Base-by-base conservation (phyloP, 2,888 invertebrate genomes). In the Leptinotarsa rubiginosa region DNA sequence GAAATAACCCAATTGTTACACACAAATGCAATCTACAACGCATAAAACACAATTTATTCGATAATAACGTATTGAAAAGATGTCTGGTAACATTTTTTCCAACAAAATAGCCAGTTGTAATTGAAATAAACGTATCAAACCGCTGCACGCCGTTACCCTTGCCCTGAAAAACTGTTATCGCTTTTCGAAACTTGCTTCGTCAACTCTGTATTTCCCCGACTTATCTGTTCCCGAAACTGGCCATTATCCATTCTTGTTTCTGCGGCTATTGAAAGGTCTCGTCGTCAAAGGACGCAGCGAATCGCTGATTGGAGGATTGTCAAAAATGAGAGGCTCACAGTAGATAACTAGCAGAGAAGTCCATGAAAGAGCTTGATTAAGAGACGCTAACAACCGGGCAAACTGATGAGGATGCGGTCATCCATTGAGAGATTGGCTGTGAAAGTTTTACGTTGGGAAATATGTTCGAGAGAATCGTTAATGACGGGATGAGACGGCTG, bases 251-350 rank as follows among this genome's bases (percentile, higher is more conserved):
- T 52, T 18, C 18, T 18, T 2, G 18, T 22, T 20, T 22, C 25
- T 22, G 22, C 41, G 13, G 62, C 62, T 41, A 62, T 62, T 62
- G 62, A 41, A 41, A 62, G 41, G 41, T 59, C 62, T 41, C 41
- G n/a, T 4, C 62, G 62, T 62, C 62, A 31, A 31, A 62, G 41
- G 31, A 62, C 31, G 71, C 71, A 59, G 64, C 66, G 70, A 70
- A 70, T 50, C 65, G 72, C 75, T 75, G 75, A 75, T 75, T 75
- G 75, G 71, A 72, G 68, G 75, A 75, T 75, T 75, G 75, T 75
- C 75, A 75, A 75, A 75, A 75, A 75, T 75, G 72, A 72, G 71
- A 75, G 75, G 68, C 69, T 65, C 64, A 50, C 65, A 56, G 54
- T 59, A 65, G 75, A 75, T 75, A 75, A 75, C 72, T 72, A 72